Evolutionary conservation across 2,888 invertebrate species (phyloP).

Genomic region (Meiosimyza decipiens): DNA sequence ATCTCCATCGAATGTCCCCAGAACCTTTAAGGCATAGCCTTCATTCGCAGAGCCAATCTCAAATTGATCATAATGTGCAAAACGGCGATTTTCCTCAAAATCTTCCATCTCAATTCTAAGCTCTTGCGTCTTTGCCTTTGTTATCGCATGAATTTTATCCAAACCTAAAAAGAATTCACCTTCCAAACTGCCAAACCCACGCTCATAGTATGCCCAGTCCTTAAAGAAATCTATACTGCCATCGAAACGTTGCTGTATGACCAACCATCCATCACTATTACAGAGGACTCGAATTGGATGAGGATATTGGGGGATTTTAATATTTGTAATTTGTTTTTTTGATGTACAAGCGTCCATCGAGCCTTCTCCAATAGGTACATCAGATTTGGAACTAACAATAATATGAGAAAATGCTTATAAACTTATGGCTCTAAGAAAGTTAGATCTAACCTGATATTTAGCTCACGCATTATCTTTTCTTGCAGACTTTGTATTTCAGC

Average conservation of each 20-base stretch:
- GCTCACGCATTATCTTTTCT: background rate
- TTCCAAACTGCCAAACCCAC: conserved; percentile 47
- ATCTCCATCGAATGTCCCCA: conserved; percentile 47
- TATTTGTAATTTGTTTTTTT: background rate
- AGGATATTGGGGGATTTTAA: too few relatives aligned
- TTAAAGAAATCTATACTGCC: conserved; percentile 47
- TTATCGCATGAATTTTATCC: conserved; percentile 48
- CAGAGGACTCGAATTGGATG: background rate
- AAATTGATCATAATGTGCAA: conserved; percentile 50
- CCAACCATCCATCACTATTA: conserved; percentile 47
- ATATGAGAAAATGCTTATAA: background rate
- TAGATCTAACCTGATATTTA: background rate
- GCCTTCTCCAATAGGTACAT: background rate
- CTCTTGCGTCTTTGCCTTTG: conserved; percentile 43
- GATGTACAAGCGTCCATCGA: background rate
- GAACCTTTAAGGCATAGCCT: conserved; percentile 47
- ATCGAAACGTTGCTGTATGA: conserved; percentile 49
- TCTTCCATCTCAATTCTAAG: conserved; percentile 45
- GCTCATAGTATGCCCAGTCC: conserved; percentile 47
- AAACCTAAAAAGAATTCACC: conserved; percentile 52
- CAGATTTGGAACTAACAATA: background rate
- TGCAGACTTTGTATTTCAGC: background rate
- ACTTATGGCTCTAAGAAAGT: background rate
- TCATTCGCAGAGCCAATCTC: conserved; percentile 48
- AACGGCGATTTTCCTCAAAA: conserved; percentile 41